A percentile compares a stretch with the other conserved stretches of the same genome.
Evolutionary conservation across 1,140 invertebrate species (phyloP).

Genomic region (Macrotrachela quadricornifera): DNA sequence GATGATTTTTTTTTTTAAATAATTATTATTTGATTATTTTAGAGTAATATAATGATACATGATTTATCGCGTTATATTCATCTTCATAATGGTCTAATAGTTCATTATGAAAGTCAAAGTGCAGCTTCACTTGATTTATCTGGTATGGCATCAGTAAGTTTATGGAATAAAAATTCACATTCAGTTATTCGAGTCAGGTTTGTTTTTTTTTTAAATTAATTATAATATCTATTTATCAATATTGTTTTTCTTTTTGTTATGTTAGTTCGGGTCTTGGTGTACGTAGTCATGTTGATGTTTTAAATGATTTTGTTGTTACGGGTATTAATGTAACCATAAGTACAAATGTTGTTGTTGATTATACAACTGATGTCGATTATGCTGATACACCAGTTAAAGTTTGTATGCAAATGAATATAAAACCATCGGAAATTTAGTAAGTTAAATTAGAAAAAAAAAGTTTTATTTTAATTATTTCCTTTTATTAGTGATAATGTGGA

Average conservation of each 20-base stretch:
- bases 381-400: slow-evolving; percentile 46
- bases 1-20: not conserved
- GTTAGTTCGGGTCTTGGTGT: not conserved
- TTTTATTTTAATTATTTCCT: too few relatives aligned
- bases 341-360: slow-evolving; percentile 46
- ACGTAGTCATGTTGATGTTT: slow-evolving; percentile 14
- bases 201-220: slow-evolving; percentile 23
- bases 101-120: slow-evolving; percentile 45
- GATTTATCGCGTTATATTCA: slow-evolving; percentile 47
- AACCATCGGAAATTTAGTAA: too few relatives aligned
- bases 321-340: slow-evolving; percentile 46
- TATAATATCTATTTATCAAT: not conserved
- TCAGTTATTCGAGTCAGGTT: slow-evolving; percentile 53
- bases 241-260: not conserved
- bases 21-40: slow-evolving; percentile 9
- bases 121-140: slow-evolving; percentile 57
- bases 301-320: slow-evolving; percentile 44
- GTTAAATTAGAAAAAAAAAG: too few relatives aligned
- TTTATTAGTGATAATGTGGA: too few relatives aligned
- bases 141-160: slow-evolving; percentile 56
- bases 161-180: slow-evolving; percentile 66
- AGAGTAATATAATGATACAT: slow-evolving; percentile 48
- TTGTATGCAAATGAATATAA: slow-evolving; percentile 48
- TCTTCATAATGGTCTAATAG: slow-evolving; percentile 48
- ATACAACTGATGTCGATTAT: slow-evolving; percentile 57